These are phyloP conservation scores for Cremastinae sp. DNA, from an alignment of 2,888 invertebrate genomes.

Conservation along the genomic window DNA sequence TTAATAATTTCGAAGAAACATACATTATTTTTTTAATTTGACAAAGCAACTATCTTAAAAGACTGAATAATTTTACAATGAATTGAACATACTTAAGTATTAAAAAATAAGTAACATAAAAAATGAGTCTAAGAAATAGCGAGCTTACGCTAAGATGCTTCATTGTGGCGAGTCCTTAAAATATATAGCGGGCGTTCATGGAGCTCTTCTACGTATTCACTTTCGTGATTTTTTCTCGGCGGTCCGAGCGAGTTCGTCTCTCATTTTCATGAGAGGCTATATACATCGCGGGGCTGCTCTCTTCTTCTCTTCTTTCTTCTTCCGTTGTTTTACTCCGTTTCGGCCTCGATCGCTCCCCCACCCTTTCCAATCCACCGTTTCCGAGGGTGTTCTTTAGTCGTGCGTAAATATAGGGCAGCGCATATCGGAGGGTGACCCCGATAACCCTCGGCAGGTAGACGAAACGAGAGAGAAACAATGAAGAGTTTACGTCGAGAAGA, in stretches of 20 bases:
- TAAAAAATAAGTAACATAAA: not conserved
- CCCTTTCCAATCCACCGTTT: not conserved
- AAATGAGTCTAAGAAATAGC: not conserved
- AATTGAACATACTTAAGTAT: no score
- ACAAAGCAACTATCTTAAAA: no score
- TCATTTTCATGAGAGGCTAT: slow-evolving; percentile 28
- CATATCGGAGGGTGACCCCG: slow-evolving; percentile 77
- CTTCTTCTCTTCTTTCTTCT: slow-evolving; percentile 15
- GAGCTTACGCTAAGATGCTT: slow-evolving; percentile 2
- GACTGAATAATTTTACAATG: no score
- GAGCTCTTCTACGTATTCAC: slow-evolving; percentile 56
- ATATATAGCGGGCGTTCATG: slow-evolving; percentile 71
- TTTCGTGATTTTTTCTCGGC: slow-evolving; percentile 1
- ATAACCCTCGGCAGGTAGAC: slow-evolving; percentile 70
- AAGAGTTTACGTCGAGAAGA: slow-evolving; percentile 37
- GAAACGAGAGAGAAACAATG: not conserved
- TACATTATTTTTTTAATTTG: not conserved
- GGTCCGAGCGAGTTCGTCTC: slow-evolving; percentile 4
- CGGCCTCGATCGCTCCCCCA: slow-evolving; percentile 14
- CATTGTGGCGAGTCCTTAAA: slow-evolving; percentile 71
- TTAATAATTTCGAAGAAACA: not conserved
- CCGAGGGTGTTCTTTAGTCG: slow-evolving; percentile 74
- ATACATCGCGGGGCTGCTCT: not conserved
- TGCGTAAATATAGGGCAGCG: slow-evolving; percentile 80
- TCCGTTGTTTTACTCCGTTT: slow-evolving; percentile 11